Evolutionary conservation across 1,140 invertebrate species (phyloP), one percentile per base, ranked within the genome.

Genomic region (Temnothorax curvispinosus): DNA sequence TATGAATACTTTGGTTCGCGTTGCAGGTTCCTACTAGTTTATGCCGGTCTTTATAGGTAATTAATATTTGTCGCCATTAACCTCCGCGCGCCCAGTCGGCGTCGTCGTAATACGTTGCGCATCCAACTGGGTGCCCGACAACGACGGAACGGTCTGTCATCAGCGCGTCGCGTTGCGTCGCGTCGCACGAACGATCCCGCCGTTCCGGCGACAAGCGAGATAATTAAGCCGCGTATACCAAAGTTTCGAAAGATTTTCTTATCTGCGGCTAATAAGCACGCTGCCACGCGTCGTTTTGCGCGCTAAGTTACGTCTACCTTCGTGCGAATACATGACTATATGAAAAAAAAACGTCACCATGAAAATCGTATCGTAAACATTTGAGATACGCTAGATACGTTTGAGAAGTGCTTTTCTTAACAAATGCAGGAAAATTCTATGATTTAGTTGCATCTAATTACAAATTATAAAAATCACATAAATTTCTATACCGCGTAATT

Each of bases 1-100:
- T 94, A 94, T 93, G 92, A 93, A 93, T 91, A 93, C 92, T 91
- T 93, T 74, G 82, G 88, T 85, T 78, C 74, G 88, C 87, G 82
- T 89, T 72, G 76, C 80, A 18, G 41, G 21, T 64, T 27, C 72
- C 65, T 52, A 41, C 65, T 72, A 89, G 93, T 93, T 93, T 93
- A 93, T 93, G 77, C 77, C 41, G 44, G 69, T 77, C 78, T 62
- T 86, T 72, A 64, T 72, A 88, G 86, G 92, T 93, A 94, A 94
- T 94, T 95, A 94, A 94, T 95, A 94, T 93, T 95, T 94, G 94
- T 94, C 93, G 92, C 93, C 93, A 93, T 94, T 93, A 93, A 78
- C 85, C 62, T 81, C 77, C 64, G 74, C 81, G 47, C 13, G 60
- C 52, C 54, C n/a, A 18, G 15, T 6, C 65, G 44, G 18, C 9